These are phyloP conservation scores for Acheta domesticus DNA, from an alignment of 2,888 invertebrate genomes.

Conservation along the genomic window DNA sequence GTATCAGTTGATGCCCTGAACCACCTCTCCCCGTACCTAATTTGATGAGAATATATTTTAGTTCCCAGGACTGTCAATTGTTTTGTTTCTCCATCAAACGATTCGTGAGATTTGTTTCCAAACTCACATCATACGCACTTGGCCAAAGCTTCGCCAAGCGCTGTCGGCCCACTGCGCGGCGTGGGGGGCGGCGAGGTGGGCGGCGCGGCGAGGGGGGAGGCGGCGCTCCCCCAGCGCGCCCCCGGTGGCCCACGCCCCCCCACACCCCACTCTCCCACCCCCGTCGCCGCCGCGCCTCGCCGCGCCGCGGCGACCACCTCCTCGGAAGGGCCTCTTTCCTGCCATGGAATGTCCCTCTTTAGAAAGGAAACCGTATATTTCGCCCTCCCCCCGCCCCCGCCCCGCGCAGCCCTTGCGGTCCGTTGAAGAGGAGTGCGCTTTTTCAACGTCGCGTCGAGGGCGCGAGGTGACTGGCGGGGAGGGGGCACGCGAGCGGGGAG, in stretches of 20 bases:
- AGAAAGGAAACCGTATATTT: conserved; percentile 9
- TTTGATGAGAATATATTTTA: too few species aligned
- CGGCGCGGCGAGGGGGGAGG: not conserved
- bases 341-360: not conserved
- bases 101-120: too few species aligned
- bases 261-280: not conserved
- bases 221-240: not conserved
- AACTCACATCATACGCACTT: too few species aligned
- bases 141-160: too few species aligned
- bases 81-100: too few species aligned
- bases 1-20: too few species aligned
- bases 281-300: not conserved
- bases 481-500: not conserved
- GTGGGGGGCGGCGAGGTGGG: not conserved
- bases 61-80: too few species aligned
- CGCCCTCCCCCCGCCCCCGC: not conserved
- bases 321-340: not conserved
- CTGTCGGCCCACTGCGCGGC: too few species aligned
- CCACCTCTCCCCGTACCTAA: too few species aligned
- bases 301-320: not conserved
- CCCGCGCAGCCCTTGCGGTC: not conserved
- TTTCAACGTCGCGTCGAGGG: not conserved
- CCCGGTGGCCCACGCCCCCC: not conserved
- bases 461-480: not conserved
- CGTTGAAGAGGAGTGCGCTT: not conserved